Evolutionary conservation across 2,113 vertebrate species (phyloP), one percentile per base, ranked within the genome.

Genomic region (Oryzias melastigma): DNA sequence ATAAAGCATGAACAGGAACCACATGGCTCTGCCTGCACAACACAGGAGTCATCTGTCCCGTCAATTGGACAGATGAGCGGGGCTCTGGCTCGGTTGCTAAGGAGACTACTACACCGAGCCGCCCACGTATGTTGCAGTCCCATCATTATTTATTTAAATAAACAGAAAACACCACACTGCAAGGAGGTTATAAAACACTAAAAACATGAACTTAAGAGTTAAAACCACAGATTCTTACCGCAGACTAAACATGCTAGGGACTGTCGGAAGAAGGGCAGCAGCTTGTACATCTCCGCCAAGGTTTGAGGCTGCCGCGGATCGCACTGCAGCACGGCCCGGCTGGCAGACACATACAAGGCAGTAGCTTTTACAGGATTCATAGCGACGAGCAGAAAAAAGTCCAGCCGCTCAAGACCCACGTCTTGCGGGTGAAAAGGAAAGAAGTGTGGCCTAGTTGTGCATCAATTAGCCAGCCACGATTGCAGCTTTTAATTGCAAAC

Each of bases 301-400:
- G 93, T 93, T 84, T 95, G 92, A 59, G 94, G 95, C 75, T 95
- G 91, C 86, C 93, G 92, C 62, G 95, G 93, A 84, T 96, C 93
- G 92, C 96, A 96, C 93, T 94, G 94, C 92, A 98, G 93, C 89
- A 97, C 95, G 85, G 96, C 93, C 88, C 96, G 95, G 91, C 94
- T 96, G 88, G 94, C 94, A 84, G 96, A 95, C 91, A 98, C 94
- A 91, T 96, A 98, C 86, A 98, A 90, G 87, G 94, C 85, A 88
- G 96, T 97, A 72, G 95, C 94, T 92, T 94, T 96, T 75, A 94
- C 93, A 51, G 95, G 95, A 93, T 97, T 97, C 96, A 98, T 98
- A 87, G 93, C 94, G 91, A 91, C 68, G 25, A 88, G 80, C 67
- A 73, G 83, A 62, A 55, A 79, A 68, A 71, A 68, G 45, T 67